Evolutionary conservation across 2,797 vertebrate genomes (phyloP).

Genomic region (Anabas testudineus): DNA sequence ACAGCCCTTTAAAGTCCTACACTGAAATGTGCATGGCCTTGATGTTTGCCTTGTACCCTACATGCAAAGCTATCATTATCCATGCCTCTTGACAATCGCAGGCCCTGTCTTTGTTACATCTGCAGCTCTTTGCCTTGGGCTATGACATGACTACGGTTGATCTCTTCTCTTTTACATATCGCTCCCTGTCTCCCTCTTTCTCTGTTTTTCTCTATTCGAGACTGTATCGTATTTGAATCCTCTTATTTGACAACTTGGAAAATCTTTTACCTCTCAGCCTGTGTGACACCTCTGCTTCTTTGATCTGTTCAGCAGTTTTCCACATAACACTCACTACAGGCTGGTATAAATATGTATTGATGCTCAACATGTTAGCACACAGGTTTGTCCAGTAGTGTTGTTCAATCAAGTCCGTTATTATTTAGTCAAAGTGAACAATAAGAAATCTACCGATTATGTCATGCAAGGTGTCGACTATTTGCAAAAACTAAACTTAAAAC

Average conservation of each 20-base stretch:
- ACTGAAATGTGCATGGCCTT: constrained; percentile 77
- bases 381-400: constrained; percentile 35
- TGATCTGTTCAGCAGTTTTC: constrained; percentile 42
- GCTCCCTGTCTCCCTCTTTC: constrained; percentile 68
- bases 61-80: constrained; percentile 88
- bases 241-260: constrained; percentile 65
- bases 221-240: constrained; percentile 59
- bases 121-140: constrained; percentile 83
- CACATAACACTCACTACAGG: constrained; percentile 13
- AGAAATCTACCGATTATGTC: background rate
- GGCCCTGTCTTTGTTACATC: constrained; percentile 84
- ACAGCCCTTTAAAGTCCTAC: constrained; percentile 79
- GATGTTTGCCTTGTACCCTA: constrained; percentile 85
- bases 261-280: constrained; percentile 73
- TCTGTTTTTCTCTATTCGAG: constrained; percentile 45
- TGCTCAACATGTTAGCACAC: constrained; percentile 25
- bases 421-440: constrained; percentile 14
- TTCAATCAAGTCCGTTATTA: background rate
- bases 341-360: constrained; percentile 11
- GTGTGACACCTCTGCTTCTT: constrained; percentile 71
- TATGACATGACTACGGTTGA: constrained; percentile 84
- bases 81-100: constrained; percentile 86
- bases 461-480: constrained; percentile 4
- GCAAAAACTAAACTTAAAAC: constrained; percentile 13
- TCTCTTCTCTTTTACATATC: constrained; percentile 86